Evolutionary conservation across 37 sponge, comb jelly and placozoan genomes (phyloP), one percentile per base, ranked within the genome.

Genomic region (Ephydatia muelleri): DNA sequence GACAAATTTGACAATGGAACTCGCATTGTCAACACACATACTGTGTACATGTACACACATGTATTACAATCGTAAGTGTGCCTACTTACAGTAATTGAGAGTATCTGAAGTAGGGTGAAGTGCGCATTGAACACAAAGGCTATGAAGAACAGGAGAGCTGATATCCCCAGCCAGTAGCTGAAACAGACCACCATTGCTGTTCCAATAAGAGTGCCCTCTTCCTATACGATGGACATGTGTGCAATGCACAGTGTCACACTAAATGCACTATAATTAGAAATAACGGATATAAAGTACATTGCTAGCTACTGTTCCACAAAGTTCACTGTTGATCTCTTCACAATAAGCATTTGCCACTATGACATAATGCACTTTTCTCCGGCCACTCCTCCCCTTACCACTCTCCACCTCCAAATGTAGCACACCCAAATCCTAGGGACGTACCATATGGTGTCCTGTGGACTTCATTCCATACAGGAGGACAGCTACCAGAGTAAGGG

Each of bases 171-270:
- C 92, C 94, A 96, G 77, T 96, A 96, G 5, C 89, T 83, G 73
- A 96, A 87, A 71, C 90, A 91, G 28, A 91, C 76, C 5, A 88
- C 94, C 68, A 96, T 64, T 28, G 97, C 97, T 11, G 97, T 96
- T 22, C 97, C 97, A 76, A 96, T 94, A 26, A 96, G 82, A 35
- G 97, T 94, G 5, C 97, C 97, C 75, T 96, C 97, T 72, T 89
- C 87, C 91, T 92, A 38, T 38, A 65, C n/a, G 36, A 25, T 19
- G 22, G n/a, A 33, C 4, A 37, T 34, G 73, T 4, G 43, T 14
- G n/a, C 32, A n/a, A n/a, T n/a, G n/a, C n/a, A n/a, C n/a, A n/a
- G n/a, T n/a, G n/a, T n/a, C n/a, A n/a, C n/a, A n/a, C n/a, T n/a
- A n/a, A n/a, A n/a, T n/a, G n/a, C n/a, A n/a, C n/a, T n/a, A n/a